These are phyloP conservation scores for Pardalotus punctatus DNA, from an alignment of 2,113 vertebrate species.

Conservation along the genomic window DNA sequence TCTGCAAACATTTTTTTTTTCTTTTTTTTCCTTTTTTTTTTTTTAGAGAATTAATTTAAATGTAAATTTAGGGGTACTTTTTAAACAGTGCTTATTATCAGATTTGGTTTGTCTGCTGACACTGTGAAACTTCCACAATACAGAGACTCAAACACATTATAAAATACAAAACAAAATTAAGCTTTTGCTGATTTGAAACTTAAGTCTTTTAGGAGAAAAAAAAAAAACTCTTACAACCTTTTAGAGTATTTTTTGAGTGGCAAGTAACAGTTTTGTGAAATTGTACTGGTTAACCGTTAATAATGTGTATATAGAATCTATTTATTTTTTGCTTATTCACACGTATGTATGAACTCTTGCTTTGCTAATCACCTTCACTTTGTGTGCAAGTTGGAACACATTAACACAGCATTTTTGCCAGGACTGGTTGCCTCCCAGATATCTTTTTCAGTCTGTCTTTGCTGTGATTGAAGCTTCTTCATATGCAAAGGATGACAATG, in stretches of 20 bases:
- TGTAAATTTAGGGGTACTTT: conserved; percentile 51
- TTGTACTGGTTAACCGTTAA: background rate
- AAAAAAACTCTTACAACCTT: background rate
- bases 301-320: background rate
- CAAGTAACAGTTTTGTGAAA: background rate
- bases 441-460: background rate
- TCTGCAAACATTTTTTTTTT: conserved; percentile 5
- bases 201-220: background rate
- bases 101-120: conserved; percentile 38
- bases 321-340: background rate
- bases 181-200: background rate
- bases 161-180: conserved; percentile 7
- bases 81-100: conserved; percentile 41
- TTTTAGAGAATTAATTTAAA: conserved; percentile 49
- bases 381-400: background rate
- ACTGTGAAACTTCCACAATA: background rate
- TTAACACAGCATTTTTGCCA: background rate
- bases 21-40: background rate
- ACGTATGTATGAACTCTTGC: background rate
- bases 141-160: background rate
- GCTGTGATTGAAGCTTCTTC: background rate
- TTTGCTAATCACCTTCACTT: background rate
- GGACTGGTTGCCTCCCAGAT: background rate
- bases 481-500: background rate
- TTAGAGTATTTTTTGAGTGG: background rate